Conservation (phyloP, 2,113 vertebrate genomes). For the Protobothrops mucrosquamatus region DNA sequence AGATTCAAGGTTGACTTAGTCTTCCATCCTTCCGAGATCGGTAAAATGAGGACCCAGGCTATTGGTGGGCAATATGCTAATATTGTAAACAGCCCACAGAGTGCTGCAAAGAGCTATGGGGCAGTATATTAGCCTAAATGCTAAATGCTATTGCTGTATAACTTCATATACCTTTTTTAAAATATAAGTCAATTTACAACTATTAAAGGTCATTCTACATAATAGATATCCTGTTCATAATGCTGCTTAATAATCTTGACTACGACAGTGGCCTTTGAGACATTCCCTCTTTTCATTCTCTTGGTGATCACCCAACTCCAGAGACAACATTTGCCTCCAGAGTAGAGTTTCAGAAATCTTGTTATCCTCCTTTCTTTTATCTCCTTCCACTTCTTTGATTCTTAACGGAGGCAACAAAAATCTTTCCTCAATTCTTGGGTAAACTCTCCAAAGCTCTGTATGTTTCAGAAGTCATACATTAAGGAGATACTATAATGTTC, state of each 20-base stretch:
- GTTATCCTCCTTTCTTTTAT: constrained; percentile 1
- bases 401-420: constrained; percentile 69
- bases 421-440: constrained; percentile 67
- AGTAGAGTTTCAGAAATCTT: constrained; percentile 44
- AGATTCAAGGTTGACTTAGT: no score
- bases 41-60: no score
- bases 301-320: constrained; percentile 6
- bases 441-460: constrained; percentile 81
- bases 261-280: constrained; percentile 48
- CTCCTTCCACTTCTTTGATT: constrained; percentile 40
- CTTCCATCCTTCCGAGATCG: no score
- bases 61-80: no score
- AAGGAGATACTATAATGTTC: constrained; percentile 82
- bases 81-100: no score
- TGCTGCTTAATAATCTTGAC: constrained; percentile 56
- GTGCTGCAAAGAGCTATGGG: no score
- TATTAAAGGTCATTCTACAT: constrained; percentile 58
- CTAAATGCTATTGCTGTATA: neutral
- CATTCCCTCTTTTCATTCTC: constrained; percentile 30
- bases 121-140: no score
- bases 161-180: constrained; percentile 53
- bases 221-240: constrained; percentile 56
- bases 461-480: constrained; percentile 82
- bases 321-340: constrained; percentile 22
- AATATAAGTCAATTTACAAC: constrained; percentile 63